Percentiles rank a stretch among this genome's conserved stretches.
Evolutionary conservation across 1,140 invertebrate genomes (phyloP).

Genomic region (Achroia grisella): DNA sequence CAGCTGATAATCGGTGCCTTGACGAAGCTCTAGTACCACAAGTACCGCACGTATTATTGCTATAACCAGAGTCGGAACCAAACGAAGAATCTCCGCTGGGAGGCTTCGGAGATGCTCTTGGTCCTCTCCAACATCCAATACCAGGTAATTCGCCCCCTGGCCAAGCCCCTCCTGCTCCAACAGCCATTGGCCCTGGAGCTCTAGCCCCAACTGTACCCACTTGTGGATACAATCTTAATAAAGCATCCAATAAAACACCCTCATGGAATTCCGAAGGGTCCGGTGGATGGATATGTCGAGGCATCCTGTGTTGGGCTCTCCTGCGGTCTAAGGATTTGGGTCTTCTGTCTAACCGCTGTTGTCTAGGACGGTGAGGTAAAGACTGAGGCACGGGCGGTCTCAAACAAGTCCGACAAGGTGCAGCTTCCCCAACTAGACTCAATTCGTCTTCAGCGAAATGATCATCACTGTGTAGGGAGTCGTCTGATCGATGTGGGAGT

Average conservation of each 20-base stretch:
- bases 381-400: slow-evolving; percentile 51
- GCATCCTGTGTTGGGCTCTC: slow-evolving; percentile 52
- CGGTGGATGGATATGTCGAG: slow-evolving; percentile 54
- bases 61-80: slow-evolving; percentile 75
- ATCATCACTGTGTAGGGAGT: slow-evolving; percentile 67
- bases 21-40: slow-evolving; percentile 70
- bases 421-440: slow-evolving; percentile 66
- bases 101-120: slow-evolving; percentile 58
- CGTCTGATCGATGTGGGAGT: slow-evolving; percentile 60
- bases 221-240: slow-evolving; percentile 77
- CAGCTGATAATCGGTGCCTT: slow-evolving; percentile 49
- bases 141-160: slow-evolving; percentile 59
- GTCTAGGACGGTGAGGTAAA: slow-evolving; percentile 54
- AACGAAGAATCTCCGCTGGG: slow-evolving; percentile 71
- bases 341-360: slow-evolving; percentile 52
- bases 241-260: slow-evolving; percentile 72
- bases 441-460: slow-evolving; percentile 71
- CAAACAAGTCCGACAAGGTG: slow-evolving; percentile 57
- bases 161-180: slow-evolving; percentile 52
- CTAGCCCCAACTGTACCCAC: slow-evolving; percentile 67
- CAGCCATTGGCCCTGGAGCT: slow-evolving; percentile 45
- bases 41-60: slow-evolving; percentile 75
- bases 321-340: slow-evolving; percentile 59
- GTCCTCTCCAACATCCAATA: slow-evolving; percentile 61
- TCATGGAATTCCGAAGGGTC: slow-evolving; percentile 73